Evolutionary conservation across 2,888 invertebrate genomes (phyloP), one percentile per base, ranked within the genome.

Genomic region (Herminia tarsipennalis): DNA sequence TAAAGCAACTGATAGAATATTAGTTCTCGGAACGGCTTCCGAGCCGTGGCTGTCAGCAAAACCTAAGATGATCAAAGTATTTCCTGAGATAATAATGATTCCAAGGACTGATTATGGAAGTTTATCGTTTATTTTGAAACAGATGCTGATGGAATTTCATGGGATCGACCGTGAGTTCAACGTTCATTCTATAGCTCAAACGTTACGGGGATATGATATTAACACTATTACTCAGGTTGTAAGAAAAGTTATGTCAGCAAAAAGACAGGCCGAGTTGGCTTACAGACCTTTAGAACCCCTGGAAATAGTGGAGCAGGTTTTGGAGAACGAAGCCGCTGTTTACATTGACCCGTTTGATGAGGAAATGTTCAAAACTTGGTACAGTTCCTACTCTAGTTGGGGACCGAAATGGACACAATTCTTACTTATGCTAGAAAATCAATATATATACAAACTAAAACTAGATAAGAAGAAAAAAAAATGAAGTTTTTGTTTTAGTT

Each of bases 11-110:
- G 96, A 97, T 76, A 92, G 94, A 59, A 92, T 96, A 20, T 78
- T 95, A 45, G 87, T 97, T 21, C 81, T 97, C 50, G 96, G 95
- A 8, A 93, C 95, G 1, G 93, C 95, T 1, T 76, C 92, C 1
- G 92, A 94, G 62, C 96, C 97, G 0, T 95, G 94, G 94, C 82
- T 94, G 16, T 92, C 92, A 1, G 89, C 85, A 63, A 64, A 59
- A 12, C 57, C 56, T 0, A 74, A 73, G 30, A 80, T 94, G 82
- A 79, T 81, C 36, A 95, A 93, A 78, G 80, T 88, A 1, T 94
- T 93, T 73, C 92, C 94, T 44, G 92, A 92, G 37, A 86, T 93
- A 20, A 92, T 93, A 56, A 74, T 92, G 56, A 77, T 93, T 44
- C 93, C 93, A 1, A 77, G 86, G 30, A 86, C 92, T 2, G 95